Base-by-base conservation (phyloP, 2,888 invertebrate species). In the Coenonympha glycerion region DNA sequence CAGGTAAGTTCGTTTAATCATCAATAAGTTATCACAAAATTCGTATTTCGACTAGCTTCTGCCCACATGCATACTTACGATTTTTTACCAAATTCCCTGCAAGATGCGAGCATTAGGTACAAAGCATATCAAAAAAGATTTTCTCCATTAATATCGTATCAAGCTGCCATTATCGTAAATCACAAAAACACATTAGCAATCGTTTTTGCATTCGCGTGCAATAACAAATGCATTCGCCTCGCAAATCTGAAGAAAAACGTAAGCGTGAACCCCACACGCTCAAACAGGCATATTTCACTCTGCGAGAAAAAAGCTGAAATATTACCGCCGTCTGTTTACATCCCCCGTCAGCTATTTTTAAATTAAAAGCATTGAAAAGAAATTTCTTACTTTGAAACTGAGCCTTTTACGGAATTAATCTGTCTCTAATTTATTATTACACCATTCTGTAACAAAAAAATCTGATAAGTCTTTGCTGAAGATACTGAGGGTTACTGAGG, bases 201-300 rank as follows among this genome's bases (percentile, higher is more conserved):
- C 30, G 30, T 13, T 55, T 41, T 39, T 36, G 49, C 36, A 26
- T 51, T 51, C 34, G 34, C 34, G 26, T 48, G 51, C 45, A 40
- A 30, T 50, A 19, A 33, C 33, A 15, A 34, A 31, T 24, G 39
- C 24, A 19, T 47, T 47, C 31, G 30, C 16, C 19, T 45, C 19
- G 37, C 39, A 51, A 51, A 51, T 54, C 39, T 18, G 48, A 33
- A 37, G 21, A 26, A 21, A 36, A 31, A 40, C 28, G 28, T 18
- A 30, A 31, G 22, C 44, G 39, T 22, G 30, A 45, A 46, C 26
- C 37, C 30, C 39, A 34, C 37, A 44, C 19, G n/a, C 19, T 42
- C 19, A 19, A 28, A 44, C 39, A 47, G 42, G 39, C 47, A 44
- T 53, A 45, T 47, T 22, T 49, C 37, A 47, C 36, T 31, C 15